phyloP scores from a whole-genome alignment of 2,113 vertebrate species.

The Sakesphorus luctuosus region DNA sequence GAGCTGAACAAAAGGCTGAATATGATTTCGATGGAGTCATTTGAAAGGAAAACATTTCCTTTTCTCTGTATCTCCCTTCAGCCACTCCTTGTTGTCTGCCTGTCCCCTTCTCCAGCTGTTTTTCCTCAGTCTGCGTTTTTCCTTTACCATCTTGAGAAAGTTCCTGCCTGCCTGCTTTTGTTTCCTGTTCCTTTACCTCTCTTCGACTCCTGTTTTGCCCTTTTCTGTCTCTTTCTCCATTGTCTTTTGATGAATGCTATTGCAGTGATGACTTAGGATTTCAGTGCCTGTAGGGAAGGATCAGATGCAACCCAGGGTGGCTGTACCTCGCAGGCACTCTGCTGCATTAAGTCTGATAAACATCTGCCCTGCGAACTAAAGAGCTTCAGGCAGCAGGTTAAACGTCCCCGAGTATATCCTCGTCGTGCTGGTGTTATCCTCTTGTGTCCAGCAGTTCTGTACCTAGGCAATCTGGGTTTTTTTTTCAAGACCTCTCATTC shows the following conservation, averaged over 20 bases:
- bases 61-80: background rate
- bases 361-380: background rate
- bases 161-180: background rate
- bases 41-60: background rate
- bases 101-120: background rate
- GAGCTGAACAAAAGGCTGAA: background rate
- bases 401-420: background rate
- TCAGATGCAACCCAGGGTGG: conserved; percentile 13
- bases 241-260: conserved; percentile 26
- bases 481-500: background rate
- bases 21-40: background rate
- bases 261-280: conserved; percentile 28
- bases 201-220: background rate
- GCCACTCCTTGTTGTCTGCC: background rate
- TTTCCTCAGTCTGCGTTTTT: background rate
- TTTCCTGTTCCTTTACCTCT: background rate
- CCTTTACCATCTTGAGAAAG: background rate
- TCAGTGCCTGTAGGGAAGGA: background rate
- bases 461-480: background rate
- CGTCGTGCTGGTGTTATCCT: background rate
- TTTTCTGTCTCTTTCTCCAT: conserved; percentile 3
- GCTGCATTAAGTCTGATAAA: background rate
- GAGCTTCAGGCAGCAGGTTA: background rate
- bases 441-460: background rate
- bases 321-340: background rate